phyloP scores from a whole-genome alignment of 2,888 invertebrate genomes.

The Cephus rjabovi region DNA sequence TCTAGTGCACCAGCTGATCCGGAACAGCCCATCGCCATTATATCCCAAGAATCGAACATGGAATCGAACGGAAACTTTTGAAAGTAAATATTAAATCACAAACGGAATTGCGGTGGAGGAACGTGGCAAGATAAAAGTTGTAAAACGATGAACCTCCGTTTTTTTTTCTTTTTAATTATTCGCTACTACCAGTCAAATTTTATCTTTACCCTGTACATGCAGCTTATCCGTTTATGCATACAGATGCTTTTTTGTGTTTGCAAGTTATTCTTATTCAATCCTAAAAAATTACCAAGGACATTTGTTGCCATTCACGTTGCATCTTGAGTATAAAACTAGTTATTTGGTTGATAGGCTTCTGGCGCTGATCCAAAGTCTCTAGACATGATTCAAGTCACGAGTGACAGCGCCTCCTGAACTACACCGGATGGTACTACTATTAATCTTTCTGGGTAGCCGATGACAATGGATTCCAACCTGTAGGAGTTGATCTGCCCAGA shows the following conservation, averaged over 20 bases:
- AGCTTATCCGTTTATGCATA: background rate
- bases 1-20: background rate
- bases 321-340: background rate
- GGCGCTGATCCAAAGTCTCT: background rate
- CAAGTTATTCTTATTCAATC: background rate
- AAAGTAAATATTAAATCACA: conserved; percentile 44
- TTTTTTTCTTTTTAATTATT: background rate
- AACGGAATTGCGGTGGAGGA: conserved; percentile 35
- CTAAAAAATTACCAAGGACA: background rate
- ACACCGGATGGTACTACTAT: conserved; percentile 28
- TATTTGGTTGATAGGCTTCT: background rate
- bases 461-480: conserved; percentile 28
- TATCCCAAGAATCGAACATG: conserved; percentile 47
- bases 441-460: conserved; percentile 27
- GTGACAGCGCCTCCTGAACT: conserved; percentile 30
- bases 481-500: conserved; percentile 20
- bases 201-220: background rate
- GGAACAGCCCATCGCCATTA: conserved; percentile 27
- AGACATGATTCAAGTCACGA: conserved; percentile 14
- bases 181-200: background rate
- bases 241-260: background rate
- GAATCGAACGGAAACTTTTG: conserved; percentile 49
- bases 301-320: background rate
- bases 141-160: background rate
- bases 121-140: too few species aligned